Evolutionary conservation across 53 echinoderm and acorn worm species (phyloP).

Genomic region (Echinometra lucunter): DNA sequence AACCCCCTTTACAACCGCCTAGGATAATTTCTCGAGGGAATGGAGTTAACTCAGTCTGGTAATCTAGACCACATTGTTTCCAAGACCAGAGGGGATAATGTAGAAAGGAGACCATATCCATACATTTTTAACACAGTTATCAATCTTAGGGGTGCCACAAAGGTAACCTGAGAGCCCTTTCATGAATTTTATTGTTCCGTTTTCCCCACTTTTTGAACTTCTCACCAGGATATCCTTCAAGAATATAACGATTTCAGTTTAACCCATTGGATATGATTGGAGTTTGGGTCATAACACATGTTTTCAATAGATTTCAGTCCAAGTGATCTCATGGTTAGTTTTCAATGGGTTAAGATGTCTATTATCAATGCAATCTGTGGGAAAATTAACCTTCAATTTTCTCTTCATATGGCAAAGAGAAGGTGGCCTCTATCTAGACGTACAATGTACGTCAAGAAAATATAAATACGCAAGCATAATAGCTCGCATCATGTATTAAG

Average conservation of each 20-base stretch:
- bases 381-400: background rate
- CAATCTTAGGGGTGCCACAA: constrained; percentile 58
- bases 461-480: too few relatives aligned
- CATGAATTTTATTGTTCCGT: constrained; percentile 55
- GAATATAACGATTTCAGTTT: background rate
- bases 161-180: constrained; percentile 20
- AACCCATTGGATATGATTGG: too few relatives aligned
- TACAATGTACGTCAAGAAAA: too few relatives aligned
- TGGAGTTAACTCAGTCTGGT: constrained; percentile 10
- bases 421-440: background rate
- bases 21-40: background rate
- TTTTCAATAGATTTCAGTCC: too few relatives aligned
- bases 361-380: background rate
- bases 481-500: too few relatives aligned
- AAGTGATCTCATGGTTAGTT: too few relatives aligned
- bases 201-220: constrained; percentile 21
- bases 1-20: background rate
- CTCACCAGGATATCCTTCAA: constrained; percentile 41
- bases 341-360: background rate
- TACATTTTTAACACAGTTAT: constrained; percentile 59
- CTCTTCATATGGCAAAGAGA: background rate
- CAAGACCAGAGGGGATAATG: constrained; percentile 41
- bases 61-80: constrained; percentile 44
- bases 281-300: too few relatives aligned
- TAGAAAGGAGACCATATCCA: constrained; percentile 42